Conservation (phyloP, 1,140 invertebrate species). For the Physella acuta region DNA sequence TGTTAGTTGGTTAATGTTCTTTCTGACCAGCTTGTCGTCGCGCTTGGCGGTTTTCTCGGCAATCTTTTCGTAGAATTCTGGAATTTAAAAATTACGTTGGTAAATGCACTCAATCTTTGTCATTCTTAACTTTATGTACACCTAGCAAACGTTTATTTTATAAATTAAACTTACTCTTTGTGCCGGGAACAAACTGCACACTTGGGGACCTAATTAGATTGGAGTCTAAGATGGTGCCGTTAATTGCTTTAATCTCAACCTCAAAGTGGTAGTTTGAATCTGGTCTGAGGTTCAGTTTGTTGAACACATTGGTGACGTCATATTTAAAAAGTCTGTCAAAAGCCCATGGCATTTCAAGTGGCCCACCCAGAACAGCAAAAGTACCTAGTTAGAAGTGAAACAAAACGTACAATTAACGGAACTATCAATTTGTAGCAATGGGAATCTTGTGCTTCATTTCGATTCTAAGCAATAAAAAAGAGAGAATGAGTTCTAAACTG, state of each 20-base stretch:
- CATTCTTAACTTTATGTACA: too few species aligned
- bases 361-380: constrained; percentile 29
- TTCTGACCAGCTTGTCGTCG: neutral
- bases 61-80: neutral
- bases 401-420: too few species aligned
- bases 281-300: constrained; percentile 15
- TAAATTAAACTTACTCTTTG: too few species aligned
- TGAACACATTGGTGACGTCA: constrained; percentile 27
- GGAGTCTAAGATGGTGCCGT: constrained; percentile 27
- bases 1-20: constrained; percentile 6
- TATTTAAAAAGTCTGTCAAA: constrained; percentile 31
- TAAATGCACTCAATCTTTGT: too few species aligned
- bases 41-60: neutral
- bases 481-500: neutral
- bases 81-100: too few species aligned
- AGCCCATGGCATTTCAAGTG: constrained; percentile 30
- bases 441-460: too few species aligned
- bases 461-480: neutral
- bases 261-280: constrained; percentile 21
- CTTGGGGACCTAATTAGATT: constrained; percentile 23
- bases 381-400: constrained; percentile 23
- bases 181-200: constrained; percentile 27
- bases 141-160: too few species aligned
- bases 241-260: constrained; percentile 16
- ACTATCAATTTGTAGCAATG: too few species aligned